A percentile compares a stretch with the other conserved stretches of the same genome.
These are phyloP conservation scores for Tinea semifulvella DNA, from an alignment of 2,888 invertebrate genomes.

Conservation along the genomic window DNA sequence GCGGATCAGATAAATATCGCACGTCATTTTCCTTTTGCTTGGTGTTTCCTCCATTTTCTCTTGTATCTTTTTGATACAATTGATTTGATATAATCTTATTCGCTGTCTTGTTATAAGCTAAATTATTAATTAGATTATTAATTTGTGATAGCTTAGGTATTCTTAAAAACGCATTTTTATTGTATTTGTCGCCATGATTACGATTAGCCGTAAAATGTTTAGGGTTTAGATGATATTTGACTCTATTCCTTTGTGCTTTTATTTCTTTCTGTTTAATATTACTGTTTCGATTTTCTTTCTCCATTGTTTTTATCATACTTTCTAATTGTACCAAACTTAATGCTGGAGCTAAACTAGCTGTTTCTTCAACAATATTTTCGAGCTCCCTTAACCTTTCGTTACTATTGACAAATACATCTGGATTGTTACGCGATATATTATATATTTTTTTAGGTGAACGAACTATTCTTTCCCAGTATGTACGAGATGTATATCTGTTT, in stretches of 20 bases:
- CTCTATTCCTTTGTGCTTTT: not conserved
- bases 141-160: no score
- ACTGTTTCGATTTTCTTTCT: not conserved
- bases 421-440: not conserved
- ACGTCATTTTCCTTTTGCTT: not conserved
- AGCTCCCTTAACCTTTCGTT: slow-evolving; percentile 42
- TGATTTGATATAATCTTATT: no score
- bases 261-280: no score
- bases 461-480: slow-evolving; percentile 51
- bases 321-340: slow-evolving; percentile 44
- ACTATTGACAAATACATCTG: slow-evolving; percentile 25
- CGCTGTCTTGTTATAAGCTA: no score
- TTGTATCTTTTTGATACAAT: no score
- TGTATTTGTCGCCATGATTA: no score
- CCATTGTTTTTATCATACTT: slow-evolving; percentile 33
- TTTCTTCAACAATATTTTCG: slow-evolving; percentile 42
- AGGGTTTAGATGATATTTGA: no score
- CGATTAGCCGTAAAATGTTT: no score
- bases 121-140: no score
- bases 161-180: no score
- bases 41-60: no score
- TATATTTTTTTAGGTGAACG: slow-evolving; percentile 33
- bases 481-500: slow-evolving; percentile 32
- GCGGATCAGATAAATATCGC: not conserved
- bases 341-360: slow-evolving; percentile 30